Evolutionary conservation across 2,113 vertebrate genomes (phyloP).

Genomic region (Ploceus nigricollis): DNA sequence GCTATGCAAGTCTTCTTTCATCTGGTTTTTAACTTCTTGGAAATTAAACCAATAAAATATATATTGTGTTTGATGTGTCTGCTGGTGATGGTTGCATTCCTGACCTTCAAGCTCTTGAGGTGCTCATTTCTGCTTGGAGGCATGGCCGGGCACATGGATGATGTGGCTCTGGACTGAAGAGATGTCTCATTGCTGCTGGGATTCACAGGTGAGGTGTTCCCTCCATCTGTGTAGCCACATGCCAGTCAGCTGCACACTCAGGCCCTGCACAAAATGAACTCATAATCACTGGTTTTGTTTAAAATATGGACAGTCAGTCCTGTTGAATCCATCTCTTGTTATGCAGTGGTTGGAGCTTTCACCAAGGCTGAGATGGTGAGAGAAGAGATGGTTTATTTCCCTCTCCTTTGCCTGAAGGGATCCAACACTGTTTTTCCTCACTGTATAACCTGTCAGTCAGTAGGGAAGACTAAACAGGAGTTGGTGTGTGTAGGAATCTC

Average conservation of each 20-base stretch:
- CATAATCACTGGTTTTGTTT: background rate
- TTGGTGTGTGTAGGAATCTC: background rate
- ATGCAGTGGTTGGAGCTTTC: background rate
- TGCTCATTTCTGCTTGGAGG: background rate
- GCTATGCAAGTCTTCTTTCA: background rate
- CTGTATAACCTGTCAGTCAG: background rate
- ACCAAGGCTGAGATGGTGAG: background rate
- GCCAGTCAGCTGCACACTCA: background rate
- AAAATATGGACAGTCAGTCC: background rate
- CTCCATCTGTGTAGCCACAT: rapidly evolving
- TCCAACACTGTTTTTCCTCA: background rate
- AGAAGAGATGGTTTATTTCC: background rate
- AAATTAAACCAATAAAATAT: conserved; percentile 26
- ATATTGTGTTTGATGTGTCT: background rate
- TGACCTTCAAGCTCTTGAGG: background rate
- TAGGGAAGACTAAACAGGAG: background rate
- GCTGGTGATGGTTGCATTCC: background rate
- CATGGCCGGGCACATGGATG: background rate
- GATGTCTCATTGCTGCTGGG: background rate
- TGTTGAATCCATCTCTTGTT: background rate
- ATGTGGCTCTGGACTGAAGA: background rate
- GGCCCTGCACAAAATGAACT: background rate
- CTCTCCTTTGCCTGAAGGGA: background rate
- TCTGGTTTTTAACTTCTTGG: background rate
- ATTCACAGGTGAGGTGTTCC: background rate